Evolutionary conservation across 1,140 invertebrate species (phyloP), one percentile per base, ranked within the genome.

Genomic region (Cotesia glomerata): DNA sequence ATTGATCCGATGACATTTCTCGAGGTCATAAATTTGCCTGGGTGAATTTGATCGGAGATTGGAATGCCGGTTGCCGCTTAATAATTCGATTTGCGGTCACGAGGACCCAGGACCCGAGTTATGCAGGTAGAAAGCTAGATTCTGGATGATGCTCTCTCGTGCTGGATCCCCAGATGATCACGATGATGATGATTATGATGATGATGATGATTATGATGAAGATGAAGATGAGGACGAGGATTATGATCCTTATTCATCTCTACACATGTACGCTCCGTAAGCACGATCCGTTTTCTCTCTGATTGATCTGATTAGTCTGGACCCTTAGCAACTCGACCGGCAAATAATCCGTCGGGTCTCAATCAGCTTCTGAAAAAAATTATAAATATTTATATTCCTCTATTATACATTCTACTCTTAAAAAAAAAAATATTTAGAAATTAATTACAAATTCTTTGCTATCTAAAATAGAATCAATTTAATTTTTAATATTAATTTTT

Each of bases 341-440:
- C 82, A 85, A 86, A 86, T 85, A 80, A 85, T 84, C 81, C 76
- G 71, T 81, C 77, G 78, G 80, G 85, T 86, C 84, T 85, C 85
- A 85, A 86, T 86, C 84, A 84, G 85, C 85, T 86, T 79, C 85
- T 83, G 85, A 85, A 86, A 86, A 86, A 82, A 86, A 84, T 80
- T 82, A 79, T 80, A 82, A 82, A 78, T 77, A 78, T 61, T 59
- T 64, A 54, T 68, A 36, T 69, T 67, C n/a, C 18, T 18, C 26
- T 26, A 11, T 36, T 8, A 34, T 51, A n/a, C 13, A 36, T 73
- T 26, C 9, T 52, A 54, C 68, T 51, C 74, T 26, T 26, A 2
- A 26, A 26, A 26, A 26, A 26, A 26, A 26, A 26, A 26, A 26
- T 26, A 26, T 26, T 26, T 26, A 26, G 26, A 26, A 26, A 26